Conservation (phyloP, 2,113 vertebrate species). For the Chitala chitala region DNA sequence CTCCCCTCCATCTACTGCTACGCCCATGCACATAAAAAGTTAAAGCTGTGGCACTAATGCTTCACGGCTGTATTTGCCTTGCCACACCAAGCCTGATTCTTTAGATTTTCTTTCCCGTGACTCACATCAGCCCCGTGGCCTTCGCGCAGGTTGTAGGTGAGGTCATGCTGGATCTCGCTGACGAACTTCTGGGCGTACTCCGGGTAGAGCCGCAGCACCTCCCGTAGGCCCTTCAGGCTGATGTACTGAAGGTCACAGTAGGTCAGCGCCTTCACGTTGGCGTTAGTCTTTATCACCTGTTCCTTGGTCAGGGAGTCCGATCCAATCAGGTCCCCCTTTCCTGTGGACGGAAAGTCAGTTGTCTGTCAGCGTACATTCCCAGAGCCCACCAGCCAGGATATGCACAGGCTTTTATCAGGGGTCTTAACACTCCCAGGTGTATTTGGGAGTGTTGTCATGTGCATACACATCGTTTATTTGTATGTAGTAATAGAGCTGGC, state of each 20-base stretch:
- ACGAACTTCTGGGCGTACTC: conserved; percentile 46
- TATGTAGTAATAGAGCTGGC: too few species aligned
- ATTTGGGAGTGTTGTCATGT: too few species aligned
- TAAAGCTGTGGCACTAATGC: too few species aligned
- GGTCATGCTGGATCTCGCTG: conserved; percentile 42
- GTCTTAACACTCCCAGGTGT: too few species aligned
- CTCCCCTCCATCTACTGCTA: too few species aligned
- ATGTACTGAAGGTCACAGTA: conserved; percentile 34
- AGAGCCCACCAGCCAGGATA: too few species aligned
- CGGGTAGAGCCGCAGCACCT: conserved; percentile 41
- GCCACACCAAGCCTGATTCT: too few species aligned
- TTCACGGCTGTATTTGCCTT: too few species aligned
- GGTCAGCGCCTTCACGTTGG: conserved; percentile 30
- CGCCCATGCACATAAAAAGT: too few species aligned
- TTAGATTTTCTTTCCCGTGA: background rate
- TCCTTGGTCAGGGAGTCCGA: conserved; percentile 41
- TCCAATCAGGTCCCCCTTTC: conserved; percentile 45
- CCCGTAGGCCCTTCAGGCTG: conserved; percentile 39
- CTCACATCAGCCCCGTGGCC: conserved; percentile 37
- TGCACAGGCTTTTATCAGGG: too few species aligned
- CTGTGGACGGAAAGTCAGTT: conserved; percentile 31
- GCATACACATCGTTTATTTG: too few species aligned
- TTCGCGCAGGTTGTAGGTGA: conserved; percentile 45
- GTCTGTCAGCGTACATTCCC: too few species aligned
- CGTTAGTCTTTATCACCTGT: conserved; percentile 44